These are phyloP conservation scores for Parnassius mnemosyne DNA, from an alignment of 2,888 invertebrate species.

Conservation along the genomic window DNA sequence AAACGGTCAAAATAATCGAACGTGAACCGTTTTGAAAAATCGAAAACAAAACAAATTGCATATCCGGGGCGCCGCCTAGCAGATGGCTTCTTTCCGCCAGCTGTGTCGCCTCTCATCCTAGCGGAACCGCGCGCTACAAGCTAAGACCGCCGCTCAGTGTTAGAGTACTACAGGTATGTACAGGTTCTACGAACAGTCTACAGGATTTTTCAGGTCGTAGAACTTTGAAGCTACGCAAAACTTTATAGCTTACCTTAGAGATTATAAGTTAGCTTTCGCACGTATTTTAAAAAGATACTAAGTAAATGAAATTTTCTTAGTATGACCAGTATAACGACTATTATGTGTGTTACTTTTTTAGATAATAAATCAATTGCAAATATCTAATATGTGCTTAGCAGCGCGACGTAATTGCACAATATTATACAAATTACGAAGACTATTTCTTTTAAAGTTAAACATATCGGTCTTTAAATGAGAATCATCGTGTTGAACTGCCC, in stretches of 20 bases:
- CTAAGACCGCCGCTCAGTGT: constrained; percentile 41
- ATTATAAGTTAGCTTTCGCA: too few species aligned
- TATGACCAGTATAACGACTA: too few species aligned
- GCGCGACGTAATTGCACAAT: too few species aligned
- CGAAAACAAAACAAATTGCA: constrained; percentile 69
- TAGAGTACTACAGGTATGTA: too few species aligned
- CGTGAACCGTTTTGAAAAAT: constrained; percentile 22
- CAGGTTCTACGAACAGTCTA: neutral
- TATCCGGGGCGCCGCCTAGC: constrained; percentile 71
- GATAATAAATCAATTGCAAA: too few species aligned
- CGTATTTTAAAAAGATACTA: too few species aligned
- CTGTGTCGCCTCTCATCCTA: constrained; percentile 53
- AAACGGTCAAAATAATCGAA: constrained; percentile 22
- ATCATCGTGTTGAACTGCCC: constrained; percentile 30
- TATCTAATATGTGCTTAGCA: too few species aligned
- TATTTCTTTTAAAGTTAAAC: constrained; percentile 33
- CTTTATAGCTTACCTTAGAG: too few species aligned
- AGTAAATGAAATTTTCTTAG: too few species aligned
- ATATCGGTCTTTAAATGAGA: constrained; percentile 36
- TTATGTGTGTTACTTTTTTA: too few species aligned
- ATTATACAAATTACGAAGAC: neutral
- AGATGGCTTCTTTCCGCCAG: constrained; percentile 80
- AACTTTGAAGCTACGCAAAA: too few species aligned
- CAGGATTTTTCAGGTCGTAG: too few species aligned
- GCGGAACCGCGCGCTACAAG: constrained; percentile 46